phyloP scores from a whole-genome alignment of 2,888 invertebrate genomes.

The Tuberolachnus salignus region DNA sequence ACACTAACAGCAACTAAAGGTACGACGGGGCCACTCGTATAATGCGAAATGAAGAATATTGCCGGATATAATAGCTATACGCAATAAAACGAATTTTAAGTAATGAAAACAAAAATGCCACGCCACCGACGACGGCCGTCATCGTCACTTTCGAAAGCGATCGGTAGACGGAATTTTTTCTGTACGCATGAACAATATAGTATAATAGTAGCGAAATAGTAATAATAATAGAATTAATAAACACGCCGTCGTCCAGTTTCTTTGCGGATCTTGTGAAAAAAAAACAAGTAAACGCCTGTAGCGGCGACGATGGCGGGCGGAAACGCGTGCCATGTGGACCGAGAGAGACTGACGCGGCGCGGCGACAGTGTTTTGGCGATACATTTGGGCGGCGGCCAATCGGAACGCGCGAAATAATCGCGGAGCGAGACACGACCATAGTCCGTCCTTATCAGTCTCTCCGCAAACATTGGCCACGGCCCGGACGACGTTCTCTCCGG shows the following conservation, averaged over 20 bases:
- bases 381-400: slow-evolving; percentile 14
- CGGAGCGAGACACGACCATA: neutral
- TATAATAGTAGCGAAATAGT: too few relatives aligned
- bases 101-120: too few relatives aligned
- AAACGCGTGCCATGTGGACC: slow-evolving; percentile 3
- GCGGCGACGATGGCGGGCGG: neutral
- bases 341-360: neutral
- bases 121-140: neutral
- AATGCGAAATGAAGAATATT: too few relatives aligned
- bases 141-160: neutral
- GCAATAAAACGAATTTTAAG: too few relatives aligned
- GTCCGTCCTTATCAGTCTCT: slow-evolving; percentile 15
- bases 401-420: slow-evolving; percentile 14
- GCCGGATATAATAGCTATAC: too few relatives aligned
- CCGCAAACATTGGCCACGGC: neutral
- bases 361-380: neutral
- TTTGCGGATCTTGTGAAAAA: neutral
- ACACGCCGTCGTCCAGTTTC: neutral
- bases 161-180: neutral
- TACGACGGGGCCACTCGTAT: too few relatives aligned
- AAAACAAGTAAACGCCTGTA: neutral
- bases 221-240: too few relatives aligned
- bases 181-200: neutral
- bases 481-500: slow-evolving; percentile 24
- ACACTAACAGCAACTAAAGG: too few relatives aligned